phyloP scores from a whole-genome alignment of 2,113 vertebrate species.

The Rhineura floridana region DNA sequence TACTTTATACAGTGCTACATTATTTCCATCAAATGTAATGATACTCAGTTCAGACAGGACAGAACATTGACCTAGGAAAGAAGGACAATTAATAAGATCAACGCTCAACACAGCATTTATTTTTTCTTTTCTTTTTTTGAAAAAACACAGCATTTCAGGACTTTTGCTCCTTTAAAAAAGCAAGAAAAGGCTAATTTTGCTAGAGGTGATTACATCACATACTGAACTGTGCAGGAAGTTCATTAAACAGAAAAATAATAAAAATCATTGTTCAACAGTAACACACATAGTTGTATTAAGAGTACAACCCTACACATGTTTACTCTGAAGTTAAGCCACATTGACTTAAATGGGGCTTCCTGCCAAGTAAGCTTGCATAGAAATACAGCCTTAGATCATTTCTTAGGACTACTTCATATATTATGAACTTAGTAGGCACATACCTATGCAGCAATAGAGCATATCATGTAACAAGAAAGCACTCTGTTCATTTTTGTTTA shows the following conservation, averaged over 20 bases:
- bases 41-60: slow-evolving; percentile 93
- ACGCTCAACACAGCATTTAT: background rate
- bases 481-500: background rate
- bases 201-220: background rate
- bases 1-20: slow-evolving; percentile 90
- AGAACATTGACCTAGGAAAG: slow-evolving; percentile 89
- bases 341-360: too few relatives aligned
- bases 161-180: background rate
- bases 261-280: rapidly evolving
- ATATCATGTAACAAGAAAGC: background rate
- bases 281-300: background rate
- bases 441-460: too few relatives aligned
- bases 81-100: slow-evolving; percentile 54
- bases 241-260: background rate
- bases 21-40: slow-evolving; percentile 97
- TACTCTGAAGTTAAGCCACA: background rate
- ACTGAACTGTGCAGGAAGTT: background rate
- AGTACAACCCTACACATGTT: background rate
- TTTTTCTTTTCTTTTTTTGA: background rate
- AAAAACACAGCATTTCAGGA: background rate
- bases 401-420: background rate
- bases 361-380: background rate
- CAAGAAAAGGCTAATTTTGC: background rate
- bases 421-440: background rate
- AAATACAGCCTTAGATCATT: background rate